Conservation (phyloP, 2,888 invertebrate genomes). For the Gortyna flavago region DNA sequence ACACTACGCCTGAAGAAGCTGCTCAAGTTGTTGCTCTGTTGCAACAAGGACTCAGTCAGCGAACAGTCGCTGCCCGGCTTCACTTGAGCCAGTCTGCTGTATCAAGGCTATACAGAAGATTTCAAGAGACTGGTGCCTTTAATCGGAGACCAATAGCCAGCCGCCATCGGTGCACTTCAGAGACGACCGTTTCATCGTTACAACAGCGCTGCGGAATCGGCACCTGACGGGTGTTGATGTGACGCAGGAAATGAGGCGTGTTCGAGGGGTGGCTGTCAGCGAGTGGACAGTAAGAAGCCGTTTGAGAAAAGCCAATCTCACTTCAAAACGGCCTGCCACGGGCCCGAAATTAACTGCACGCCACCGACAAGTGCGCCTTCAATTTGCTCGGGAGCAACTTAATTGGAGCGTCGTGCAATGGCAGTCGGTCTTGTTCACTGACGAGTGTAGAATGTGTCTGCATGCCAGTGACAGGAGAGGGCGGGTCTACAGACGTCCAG, state of each 20-base stretch:
- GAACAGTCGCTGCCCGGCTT: neutral
- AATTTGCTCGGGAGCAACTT: conserved; percentile 1
- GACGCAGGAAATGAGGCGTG: conserved; percentile 8
- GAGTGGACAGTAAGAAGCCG: conserved; percentile 61
- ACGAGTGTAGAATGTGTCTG: too few species aligned
- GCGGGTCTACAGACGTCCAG: too few species aligned
- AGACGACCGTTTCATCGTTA: neutral
- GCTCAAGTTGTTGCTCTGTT: neutral
- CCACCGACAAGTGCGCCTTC: conserved; percentile 18
- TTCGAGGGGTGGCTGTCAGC: conserved; percentile 24
- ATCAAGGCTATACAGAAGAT: neutral
- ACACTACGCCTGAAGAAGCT: neutral
- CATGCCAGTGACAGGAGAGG: neutral
- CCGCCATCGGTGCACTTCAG: neutral
- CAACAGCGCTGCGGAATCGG: conserved; percentile 42
- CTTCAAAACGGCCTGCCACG: conserved; percentile 54
- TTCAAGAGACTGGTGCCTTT: neutral
- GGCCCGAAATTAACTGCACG: conserved; percentile 48
- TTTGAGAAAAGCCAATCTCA: conserved; percentile 51
- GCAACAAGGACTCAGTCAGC: neutral
- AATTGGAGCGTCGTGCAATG: conserved; percentile 10
- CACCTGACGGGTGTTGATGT: conserved; percentile 52
- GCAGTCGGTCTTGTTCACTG: neutral
- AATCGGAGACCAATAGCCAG: neutral
- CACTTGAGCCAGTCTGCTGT: neutral